Conservation (phyloP, 1,140 invertebrate genomes). For the Nomia melanderi region DNA sequence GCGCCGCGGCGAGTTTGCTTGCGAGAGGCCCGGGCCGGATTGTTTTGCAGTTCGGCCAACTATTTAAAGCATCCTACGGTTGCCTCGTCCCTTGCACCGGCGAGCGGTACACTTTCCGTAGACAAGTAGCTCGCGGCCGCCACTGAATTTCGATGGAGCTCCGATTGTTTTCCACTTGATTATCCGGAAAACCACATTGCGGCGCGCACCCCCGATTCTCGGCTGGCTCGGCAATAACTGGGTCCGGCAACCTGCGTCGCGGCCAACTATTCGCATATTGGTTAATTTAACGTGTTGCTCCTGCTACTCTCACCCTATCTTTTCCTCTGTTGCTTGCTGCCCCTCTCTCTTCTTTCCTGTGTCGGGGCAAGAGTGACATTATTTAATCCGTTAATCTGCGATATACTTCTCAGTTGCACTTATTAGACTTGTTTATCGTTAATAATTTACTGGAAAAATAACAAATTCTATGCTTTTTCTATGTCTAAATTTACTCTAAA, state of each 20-base stretch:
- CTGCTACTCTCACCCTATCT: too few relatives aligned
- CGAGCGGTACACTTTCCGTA: constrained; percentile 34
- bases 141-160: constrained; percentile 67
- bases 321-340: too few relatives aligned
- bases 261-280: constrained; percentile 63
- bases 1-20: neutral
- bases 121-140: constrained; percentile 56
- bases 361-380: too few relatives aligned
- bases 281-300: constrained; percentile 66
- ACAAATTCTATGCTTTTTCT: too few relatives aligned
- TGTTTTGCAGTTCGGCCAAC: constrained; percentile 66
- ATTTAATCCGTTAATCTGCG: too few relatives aligned
- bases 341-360: too few relatives aligned
- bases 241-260: constrained; percentile 27
- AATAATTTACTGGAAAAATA: too few relatives aligned
- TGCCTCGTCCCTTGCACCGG: neutral
- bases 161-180: constrained; percentile 70
- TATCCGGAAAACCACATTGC: constrained; percentile 69
- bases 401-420: too few relatives aligned
- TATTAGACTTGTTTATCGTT: too few relatives aligned
- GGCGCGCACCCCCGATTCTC: constrained; percentile 55
- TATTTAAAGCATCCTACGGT: constrained; percentile 61
- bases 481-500: too few relatives aligned
- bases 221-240: constrained; percentile 56
- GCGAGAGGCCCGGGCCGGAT: constrained; percentile 40